A percentile compares a stretch with the other conserved stretches of the same genome.
Evolutionary conservation across 2,888 invertebrate species (phyloP).

Genomic region (Erebia epiphron): DNA sequence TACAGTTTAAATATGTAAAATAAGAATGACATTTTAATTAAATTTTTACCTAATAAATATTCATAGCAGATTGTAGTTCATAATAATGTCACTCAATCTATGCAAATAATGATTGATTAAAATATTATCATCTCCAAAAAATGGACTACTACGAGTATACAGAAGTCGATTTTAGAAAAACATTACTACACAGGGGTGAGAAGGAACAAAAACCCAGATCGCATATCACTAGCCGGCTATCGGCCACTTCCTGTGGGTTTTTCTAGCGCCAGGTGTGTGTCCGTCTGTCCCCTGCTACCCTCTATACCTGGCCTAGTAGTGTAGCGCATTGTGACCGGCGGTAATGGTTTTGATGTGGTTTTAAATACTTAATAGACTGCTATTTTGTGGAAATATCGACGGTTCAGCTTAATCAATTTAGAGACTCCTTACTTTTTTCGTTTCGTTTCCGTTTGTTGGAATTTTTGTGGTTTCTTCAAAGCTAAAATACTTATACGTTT

Average conservation of each 20-base stretch:
- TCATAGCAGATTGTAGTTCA: no score
- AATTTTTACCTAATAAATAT: no score
- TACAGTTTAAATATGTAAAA: no score
- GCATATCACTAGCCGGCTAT: conserved; percentile 24
- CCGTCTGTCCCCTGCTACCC: conserved; percentile 35
- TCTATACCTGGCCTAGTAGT: conserved; percentile 28
- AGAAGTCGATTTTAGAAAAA: not conserved
- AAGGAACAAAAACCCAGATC: conserved; percentile 26
- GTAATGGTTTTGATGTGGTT: conserved; percentile 32
- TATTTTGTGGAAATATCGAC: conserved; percentile 6
- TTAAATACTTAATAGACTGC: conserved; percentile 22
- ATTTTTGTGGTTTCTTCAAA: not conserved
- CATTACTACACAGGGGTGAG: not conserved
- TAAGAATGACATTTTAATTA: no score
- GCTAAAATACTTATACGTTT: no score
- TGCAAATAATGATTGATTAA: no score
- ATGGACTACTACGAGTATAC: not conserved
- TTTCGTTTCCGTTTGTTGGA: not conserved
- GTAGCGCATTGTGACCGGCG: conserved; percentile 20
- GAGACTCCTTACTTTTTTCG: not conserved
- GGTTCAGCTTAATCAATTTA: not conserved
- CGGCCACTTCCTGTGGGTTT: conserved; percentile 42
- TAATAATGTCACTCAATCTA: no score
- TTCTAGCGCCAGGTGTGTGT: conserved; percentile 48
- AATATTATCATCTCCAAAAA: no score